These are phyloP conservation scores for Bimastos eiseni DNA, from an alignment of 2,888 invertebrate species.

Conservation along the genomic window DNA sequence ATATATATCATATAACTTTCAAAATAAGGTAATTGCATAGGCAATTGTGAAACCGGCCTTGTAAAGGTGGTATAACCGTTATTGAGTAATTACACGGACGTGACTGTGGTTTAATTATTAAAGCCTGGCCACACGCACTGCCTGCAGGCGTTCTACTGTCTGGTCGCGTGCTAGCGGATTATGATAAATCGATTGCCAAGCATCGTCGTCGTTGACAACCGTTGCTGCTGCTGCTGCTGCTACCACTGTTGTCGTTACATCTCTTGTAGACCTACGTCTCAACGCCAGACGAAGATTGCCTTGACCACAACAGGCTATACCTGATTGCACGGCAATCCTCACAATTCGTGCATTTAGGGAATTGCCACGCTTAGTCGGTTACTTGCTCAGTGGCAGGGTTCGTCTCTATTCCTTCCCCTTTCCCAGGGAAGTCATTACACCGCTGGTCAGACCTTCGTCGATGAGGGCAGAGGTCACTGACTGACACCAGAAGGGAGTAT, in stretches of 20 bases:
- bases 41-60: no score
- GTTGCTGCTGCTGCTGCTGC: not conserved
- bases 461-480: not conserved
- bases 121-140: not conserved
- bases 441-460: not conserved
- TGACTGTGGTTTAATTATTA: constrained; percentile 13
- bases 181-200: not conserved
- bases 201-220: constrained; percentile 2
- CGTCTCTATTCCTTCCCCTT: not conserved
- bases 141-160: not conserved
- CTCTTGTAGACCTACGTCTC: not conserved
- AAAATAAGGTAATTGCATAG: no score
- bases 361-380: not conserved
- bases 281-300: not conserved
- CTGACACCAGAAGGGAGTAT: not conserved
- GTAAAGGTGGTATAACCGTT: no score
- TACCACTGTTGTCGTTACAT: not conserved
- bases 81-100: not conserved
- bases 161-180: not conserved
- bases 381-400: not conserved
- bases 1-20: not conserved
- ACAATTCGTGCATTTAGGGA: not conserved
- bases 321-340: not conserved
- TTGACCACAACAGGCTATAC: not conserved
- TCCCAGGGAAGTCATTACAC: not conserved